Evolutionary conservation across 2,797 vertebrate genomes (phyloP).

Genomic region (Sus cebifrons): DNA sequence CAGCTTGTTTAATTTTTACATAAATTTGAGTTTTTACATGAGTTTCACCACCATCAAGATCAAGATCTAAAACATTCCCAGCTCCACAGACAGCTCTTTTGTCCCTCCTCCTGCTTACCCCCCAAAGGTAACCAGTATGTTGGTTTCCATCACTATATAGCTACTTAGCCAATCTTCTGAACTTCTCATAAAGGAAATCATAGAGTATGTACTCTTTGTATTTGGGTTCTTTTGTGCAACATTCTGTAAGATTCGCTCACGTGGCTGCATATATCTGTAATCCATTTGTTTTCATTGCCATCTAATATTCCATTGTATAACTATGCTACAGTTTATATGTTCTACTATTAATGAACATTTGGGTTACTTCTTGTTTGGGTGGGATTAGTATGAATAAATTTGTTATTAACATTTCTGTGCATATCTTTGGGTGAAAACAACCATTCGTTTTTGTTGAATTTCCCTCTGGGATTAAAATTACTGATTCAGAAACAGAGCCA

Average conservation of each 20-base stretch:
- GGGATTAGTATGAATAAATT: background rate
- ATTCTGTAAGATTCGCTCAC: background rate
- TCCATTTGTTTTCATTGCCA: background rate
- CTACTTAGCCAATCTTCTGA: background rate
- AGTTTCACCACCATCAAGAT: background rate
- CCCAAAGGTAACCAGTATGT: background rate
- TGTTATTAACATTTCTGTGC: slow-evolving; percentile 34
- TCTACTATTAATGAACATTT: background rate
- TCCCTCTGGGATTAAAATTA: background rate
- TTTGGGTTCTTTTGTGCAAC: background rate
- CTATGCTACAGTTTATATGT: background rate
- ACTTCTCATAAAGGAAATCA: background rate
- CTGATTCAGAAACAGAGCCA: background rate
- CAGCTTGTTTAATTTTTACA: background rate
- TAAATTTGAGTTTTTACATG: background rate
- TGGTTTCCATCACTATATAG: background rate
- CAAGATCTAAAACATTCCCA: background rate
- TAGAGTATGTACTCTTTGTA: background rate
- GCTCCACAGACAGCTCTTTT: background rate
- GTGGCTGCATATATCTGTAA: background rate
- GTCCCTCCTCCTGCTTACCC: background rate
- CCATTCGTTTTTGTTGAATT: background rate
- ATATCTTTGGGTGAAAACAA: background rate
- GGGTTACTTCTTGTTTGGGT: background rate
- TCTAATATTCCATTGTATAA: background rate